Conservation (phyloP, 2,888 invertebrate species). For the Agrochola lychnidis region DNA sequence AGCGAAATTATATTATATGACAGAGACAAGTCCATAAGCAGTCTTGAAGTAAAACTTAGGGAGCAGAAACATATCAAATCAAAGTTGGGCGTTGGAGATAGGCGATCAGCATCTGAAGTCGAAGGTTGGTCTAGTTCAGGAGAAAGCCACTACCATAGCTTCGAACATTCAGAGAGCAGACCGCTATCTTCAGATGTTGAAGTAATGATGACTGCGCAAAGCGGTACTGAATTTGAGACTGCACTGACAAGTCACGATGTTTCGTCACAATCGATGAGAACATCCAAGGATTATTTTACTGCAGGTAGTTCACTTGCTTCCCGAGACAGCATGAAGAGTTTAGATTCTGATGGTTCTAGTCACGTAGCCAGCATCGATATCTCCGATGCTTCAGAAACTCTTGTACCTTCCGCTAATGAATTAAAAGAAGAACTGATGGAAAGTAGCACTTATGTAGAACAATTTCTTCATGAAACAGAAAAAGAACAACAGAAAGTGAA, state of each 20-base stretch:
- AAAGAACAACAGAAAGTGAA: conserved; percentile 83
- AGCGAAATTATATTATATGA: conserved; percentile 86
- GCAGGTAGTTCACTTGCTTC: conserved; percentile 97
- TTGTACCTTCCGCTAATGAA: conserved; percentile 97
- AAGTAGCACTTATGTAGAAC: conserved; percentile 91
- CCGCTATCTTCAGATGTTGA: conserved; percentile 97
- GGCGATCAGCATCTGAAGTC: conserved; percentile 94
- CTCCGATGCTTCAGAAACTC: conserved; percentile 97
- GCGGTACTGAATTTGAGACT: conserved; percentile 96
- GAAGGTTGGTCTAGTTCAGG: conserved; percentile 97
- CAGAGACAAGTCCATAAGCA: conserved; percentile 86
- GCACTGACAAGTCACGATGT: conserved; percentile 95
- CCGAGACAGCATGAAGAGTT: conserved; percentile 96
- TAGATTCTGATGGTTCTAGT: conserved; percentile 97
- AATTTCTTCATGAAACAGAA: conserved; percentile 86
- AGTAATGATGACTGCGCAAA: conserved; percentile 93
- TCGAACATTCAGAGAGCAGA: conserved; percentile 95
- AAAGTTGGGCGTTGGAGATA: conserved; percentile 89
- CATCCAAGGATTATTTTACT: conserved; percentile 96
- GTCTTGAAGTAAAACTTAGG: conserved; percentile 86
- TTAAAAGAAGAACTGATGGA: conserved; percentile 93
- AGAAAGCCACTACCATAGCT: conserved; percentile 97
- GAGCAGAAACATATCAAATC: conserved; percentile 88
- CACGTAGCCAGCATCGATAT: conserved; percentile 97
- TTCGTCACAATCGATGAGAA: conserved; percentile 93